Base-by-base conservation (phyloP, 2,113 vertebrate species). In the Stigmatopora argus region DNA sequence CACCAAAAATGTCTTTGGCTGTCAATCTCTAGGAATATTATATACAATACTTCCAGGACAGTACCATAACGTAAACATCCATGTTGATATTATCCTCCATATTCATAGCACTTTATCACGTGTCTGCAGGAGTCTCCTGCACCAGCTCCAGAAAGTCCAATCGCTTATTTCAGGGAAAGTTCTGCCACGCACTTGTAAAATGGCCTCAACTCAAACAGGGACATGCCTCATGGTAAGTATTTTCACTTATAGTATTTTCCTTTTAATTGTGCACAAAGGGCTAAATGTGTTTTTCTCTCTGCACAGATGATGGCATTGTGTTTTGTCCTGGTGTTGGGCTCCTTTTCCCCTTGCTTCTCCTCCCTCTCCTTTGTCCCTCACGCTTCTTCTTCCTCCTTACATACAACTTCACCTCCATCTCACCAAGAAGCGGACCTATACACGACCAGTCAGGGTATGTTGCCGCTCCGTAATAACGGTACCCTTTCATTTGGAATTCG, bases 251-350 rank as follows among this genome's bases (percentile, higher is more conserved):
- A 41, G 11, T n/a, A n/a, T n/a, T 52, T 5, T 18, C 35, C 3
- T 65, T 35, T 38, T 13, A 15, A 41, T 53, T 41, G 13, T 41
- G 21, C n/a, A 44, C 21, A 38, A 52, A 52, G 34, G 17, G 34
- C 14, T 23, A 64, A 19, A 17, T 48, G 26, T 78, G 0, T 56
- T 48, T 11, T 35, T 56, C 31, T 75, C 45, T 78, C 45, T 65
- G 45, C 70, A 57, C 90, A 99, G 97, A 95, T 98, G 88, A 90
- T 97, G 88, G 94, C 89, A 66, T 74, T 98, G 87, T 99, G 97
- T 85, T 99, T 99, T 0, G 90, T 98, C 72, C 91, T 99, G 88
- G 95, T 98, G 85, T 90, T 99, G 88, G 96, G 97, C 81, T 95
- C 95, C 77, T 87, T 99, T 45, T 91, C 94, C 79, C 95, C 96